A percentile compares a stretch with the other conserved stretches of the same genome.
These are phyloP conservation scores for Circaetus cinerascens DNA, from an alignment of 2,113 vertebrate species.

Conservation along the genomic window DNA sequence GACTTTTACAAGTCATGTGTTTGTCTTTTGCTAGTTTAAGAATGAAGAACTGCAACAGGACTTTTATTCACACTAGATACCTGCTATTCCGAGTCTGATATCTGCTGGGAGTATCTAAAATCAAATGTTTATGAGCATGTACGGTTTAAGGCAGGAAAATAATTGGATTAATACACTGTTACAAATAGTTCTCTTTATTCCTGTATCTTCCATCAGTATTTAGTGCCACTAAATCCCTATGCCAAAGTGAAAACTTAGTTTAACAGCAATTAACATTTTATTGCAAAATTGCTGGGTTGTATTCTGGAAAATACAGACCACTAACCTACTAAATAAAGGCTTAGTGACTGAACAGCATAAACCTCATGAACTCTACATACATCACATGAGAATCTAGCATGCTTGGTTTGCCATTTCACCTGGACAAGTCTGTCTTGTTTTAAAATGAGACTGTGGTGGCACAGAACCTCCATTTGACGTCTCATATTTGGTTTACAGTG, in stretches of 20 bases:
- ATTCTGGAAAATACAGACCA: background rate
- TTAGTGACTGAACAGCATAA: background rate
- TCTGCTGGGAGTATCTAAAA: background rate
- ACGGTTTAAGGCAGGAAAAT: background rate
- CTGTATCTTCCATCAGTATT: background rate
- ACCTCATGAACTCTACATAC: background rate
- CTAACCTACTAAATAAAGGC: background rate
- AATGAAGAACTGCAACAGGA: background rate
- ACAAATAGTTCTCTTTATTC: background rate
- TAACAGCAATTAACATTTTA: background rate
- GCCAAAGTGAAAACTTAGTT: background rate
- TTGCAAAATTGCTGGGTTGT: background rate
- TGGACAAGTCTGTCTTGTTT: background rate
- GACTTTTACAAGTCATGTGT: background rate
- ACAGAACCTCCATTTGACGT: background rate
- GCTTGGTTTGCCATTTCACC: background rate
- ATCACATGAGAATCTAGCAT: background rate
- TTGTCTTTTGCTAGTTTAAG: background rate
- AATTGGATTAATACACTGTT: background rate
- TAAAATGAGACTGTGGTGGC: background rate
- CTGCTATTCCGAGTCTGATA: background rate
- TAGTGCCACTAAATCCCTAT: background rate
- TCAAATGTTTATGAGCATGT: background rate
- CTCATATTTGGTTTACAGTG: background rate
- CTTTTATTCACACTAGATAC: background rate